These are phyloP conservation scores for Euura saliciscinereae DNA, from an alignment of 1,140 invertebrate genomes.

Conservation along the genomic window DNA sequence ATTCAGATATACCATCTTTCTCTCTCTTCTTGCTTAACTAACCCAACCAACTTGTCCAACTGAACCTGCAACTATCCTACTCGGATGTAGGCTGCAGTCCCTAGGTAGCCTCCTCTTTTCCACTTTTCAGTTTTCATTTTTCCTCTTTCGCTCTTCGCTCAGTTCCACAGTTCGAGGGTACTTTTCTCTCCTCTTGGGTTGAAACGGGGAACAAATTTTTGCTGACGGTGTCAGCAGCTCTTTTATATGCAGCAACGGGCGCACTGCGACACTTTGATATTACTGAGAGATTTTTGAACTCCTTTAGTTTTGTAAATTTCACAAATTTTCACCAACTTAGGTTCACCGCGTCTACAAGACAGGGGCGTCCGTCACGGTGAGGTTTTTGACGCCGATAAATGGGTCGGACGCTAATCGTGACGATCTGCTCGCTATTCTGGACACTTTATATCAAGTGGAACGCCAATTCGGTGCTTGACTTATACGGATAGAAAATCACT, in stretches of 20 bases:
- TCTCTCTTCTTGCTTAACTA: too few relatives aligned
- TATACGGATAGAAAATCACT: not conserved
- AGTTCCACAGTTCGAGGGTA: not conserved
- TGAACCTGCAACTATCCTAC: too few relatives aligned
- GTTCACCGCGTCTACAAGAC: too few relatives aligned
- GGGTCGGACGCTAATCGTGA: too few relatives aligned
- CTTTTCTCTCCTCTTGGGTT: not conserved
- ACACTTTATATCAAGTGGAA: not conserved
- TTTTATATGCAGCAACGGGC: not conserved
- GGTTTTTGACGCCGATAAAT: not conserved
- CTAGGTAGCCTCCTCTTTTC: too few relatives aligned
- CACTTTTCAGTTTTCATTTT: too few relatives aligned
- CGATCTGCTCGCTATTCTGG: not conserved
- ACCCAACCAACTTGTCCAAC: too few relatives aligned
- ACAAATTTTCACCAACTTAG: too few relatives aligned
- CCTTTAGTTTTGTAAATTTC: not conserved
- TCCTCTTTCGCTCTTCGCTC: not conserved
- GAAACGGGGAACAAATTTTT: not conserved
- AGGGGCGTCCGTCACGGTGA: too few relatives aligned
- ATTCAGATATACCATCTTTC: too few relatives aligned
- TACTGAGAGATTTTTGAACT: not conserved
- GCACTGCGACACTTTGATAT: slow-evolving; percentile 1
- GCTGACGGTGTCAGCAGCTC: slow-evolving; percentile 4
- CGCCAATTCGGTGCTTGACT: not conserved
- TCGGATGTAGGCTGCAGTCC: too few relatives aligned